Conservation (phyloP, 2,797 vertebrate species). For the Danio tinwini region DNA sequence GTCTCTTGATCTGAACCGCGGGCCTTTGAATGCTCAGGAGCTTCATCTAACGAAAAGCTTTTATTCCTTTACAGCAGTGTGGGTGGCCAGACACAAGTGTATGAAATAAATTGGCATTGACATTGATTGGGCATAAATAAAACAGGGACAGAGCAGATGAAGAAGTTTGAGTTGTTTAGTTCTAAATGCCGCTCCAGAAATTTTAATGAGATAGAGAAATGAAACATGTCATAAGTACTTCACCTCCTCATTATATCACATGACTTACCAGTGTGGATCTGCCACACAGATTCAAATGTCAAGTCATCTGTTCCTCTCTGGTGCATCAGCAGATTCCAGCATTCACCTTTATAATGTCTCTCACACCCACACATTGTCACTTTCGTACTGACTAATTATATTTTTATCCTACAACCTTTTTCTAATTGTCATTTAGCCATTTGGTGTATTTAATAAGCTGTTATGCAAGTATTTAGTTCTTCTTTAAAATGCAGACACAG, state of each 20-base stretch:
- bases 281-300: neutral
- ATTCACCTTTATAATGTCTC: neutral
- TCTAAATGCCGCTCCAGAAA: constrained; percentile 32
- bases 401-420: neutral
- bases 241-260: constrained; percentile 7
- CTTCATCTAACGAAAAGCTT: constrained; percentile 38
- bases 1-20: constrained; percentile 34
- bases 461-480: neutral
- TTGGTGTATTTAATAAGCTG: neutral
- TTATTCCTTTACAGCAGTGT: constrained; percentile 29
- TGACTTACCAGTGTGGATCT: neutral
- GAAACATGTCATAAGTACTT: constrained; percentile 13
- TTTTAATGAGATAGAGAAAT: constrained; percentile 5
- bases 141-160: neutral
- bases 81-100: constrained; percentile 25
- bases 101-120: constrained; percentile 27
- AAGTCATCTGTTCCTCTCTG: constrained; percentile 9
- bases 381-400: neutral
- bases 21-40: constrained; percentile 33
- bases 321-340: neutral
- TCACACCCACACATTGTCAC: neutral
- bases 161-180: constrained; percentile 17
- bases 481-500: constrained; percentile 1
- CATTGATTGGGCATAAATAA: constrained; percentile 36
- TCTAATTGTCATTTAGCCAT: constrained; percentile 8